Evolutionary conservation across 2,797 vertebrate genomes (phyloP), one percentile per base, ranked within the genome.

Genomic region (Clarias pachynema): DNA sequence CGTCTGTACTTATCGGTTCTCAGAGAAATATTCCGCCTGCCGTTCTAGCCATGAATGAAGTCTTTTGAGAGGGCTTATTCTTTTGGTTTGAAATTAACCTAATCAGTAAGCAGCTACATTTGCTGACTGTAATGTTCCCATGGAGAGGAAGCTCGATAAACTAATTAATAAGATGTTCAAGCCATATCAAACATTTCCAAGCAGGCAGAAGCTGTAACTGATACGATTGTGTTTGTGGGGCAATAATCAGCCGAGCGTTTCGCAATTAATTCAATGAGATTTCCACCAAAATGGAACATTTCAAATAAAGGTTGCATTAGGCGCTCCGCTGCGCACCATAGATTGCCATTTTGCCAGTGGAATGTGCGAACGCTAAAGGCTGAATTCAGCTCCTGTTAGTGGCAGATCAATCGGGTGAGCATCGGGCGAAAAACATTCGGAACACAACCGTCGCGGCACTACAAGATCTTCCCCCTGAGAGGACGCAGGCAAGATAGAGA

Each of bases 231-330:
- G 86, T 87, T 86, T 79, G 73, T 73, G 82, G 84, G 82, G 88
- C 79, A 84, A 82, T 86, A 89, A 85, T 84, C 87, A 88, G 81
- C 79, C 86, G 74, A 85, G 86, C 87, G 78, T 87, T 85, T 86
- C 53, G 60, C 81, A 90, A 90, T 90, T 87, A 87, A 88, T 88
- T 90, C 80, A 44, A 80, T 75, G 84, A 44, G 81, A 78, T 81
- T 81, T 85, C 74, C 84, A 78, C 84, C 80, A 83, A 86, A 89
- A 84, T 82, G 75, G 82, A 87, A 85, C 87, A 81, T 90, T 86
- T 87, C 82, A 83, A 87, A 88, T 86, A 90, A 90, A 87, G 84
- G 86, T 90, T 87, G 87, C 87, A 89, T 89, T 89, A 89, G 84
- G 84, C 81, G 84, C 80, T 88, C 85, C 24, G 85, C 82, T 89